Base-by-base conservation (phyloP, 1,140 invertebrate genomes). In the Bathynomus jamesi region DNA sequence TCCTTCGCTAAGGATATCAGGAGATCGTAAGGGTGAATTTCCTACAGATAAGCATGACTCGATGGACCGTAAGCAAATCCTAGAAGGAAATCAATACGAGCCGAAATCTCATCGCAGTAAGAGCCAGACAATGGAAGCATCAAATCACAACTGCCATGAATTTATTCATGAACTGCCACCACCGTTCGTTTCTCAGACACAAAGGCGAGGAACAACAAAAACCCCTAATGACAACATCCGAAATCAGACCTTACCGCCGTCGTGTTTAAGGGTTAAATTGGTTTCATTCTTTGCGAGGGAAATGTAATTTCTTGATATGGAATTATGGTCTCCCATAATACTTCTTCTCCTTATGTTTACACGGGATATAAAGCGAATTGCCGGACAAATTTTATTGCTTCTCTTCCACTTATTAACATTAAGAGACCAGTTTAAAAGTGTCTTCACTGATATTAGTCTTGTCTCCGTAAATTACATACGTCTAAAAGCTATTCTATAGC, bases 71-170 rank as follows among this genome's bases (percentile, higher is more conserved):
- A 65, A 40, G 63, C 27, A 71, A 67, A 25, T n/a, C 28, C 46
- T 21, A 24, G 68, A 30, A 28, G 63, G 68, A 61, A 73, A 73
- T 73, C 72, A 70, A 73, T 73, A 73, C 40, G 62, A 53, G 31
- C 72, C 65, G 72, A 73, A 73, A 73, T 73, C 72, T 73, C 72
- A 73, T 73, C 72, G 72, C 72, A 53, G 69, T 73, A 69, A 73
- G 72, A 73, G 72, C 72, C 68, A 69, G 65, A 40, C 67, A 68
- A 73, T 73, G 72, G 72, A 69, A 73, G 72, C 72, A 73, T 73
- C 72, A 73, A 73, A 73, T 73, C 72, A 73, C 72, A 73, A 73
- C 67, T 73, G 72, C 67, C 72, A 73, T 73, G 72, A 63, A 73
- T 73, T 73, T 73, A 73, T 73, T 73, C 72, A 73, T 73, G 72